Percentiles rank a stretch among this genome's conserved stretches.
Conservation (phyloP, 2,113 vertebrate genomes). For the Melanocharis versteri region DNA sequence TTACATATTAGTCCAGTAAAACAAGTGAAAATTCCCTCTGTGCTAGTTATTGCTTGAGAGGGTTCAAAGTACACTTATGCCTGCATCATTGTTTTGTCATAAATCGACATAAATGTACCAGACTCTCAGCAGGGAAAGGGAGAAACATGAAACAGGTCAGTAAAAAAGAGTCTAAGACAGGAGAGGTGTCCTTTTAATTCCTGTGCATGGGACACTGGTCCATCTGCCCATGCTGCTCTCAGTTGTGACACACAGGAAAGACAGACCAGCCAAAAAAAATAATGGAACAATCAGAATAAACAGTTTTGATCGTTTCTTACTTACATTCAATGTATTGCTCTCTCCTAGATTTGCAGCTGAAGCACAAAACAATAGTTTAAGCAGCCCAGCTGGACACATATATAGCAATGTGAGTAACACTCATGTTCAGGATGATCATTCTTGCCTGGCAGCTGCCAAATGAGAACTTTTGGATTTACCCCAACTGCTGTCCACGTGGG, state of each 20-base stretch:
- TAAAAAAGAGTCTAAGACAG: background rate
- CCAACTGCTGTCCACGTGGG: background rate
- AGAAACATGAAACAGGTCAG: background rate
- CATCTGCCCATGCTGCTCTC: background rate
- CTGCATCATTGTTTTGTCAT: background rate
- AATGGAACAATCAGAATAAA: background rate
- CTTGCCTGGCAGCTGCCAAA: background rate
- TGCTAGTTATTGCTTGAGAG: background rate
- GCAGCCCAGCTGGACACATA: background rate
- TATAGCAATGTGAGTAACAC: conserved; percentile 74
- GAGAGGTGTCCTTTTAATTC: background rate
- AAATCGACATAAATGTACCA: background rate
- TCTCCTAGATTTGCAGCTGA: conserved; percentile 65
- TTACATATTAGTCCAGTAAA: background rate
- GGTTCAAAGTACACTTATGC: background rate
- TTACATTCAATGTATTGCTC: background rate
- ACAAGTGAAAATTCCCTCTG: background rate
- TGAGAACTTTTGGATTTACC: background rate
- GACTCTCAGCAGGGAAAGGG: background rate
- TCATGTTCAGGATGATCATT: background rate
- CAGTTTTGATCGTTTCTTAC: background rate
- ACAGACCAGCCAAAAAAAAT: background rate
- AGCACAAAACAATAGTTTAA: conserved; percentile 36
- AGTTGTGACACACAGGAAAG: background rate
- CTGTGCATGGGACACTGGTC: background rate